Evolutionary conservation across 2,888 invertebrate genomes (phyloP), one percentile per base, ranked within the genome.

Genomic region (Coelopa pilipes): DNA sequence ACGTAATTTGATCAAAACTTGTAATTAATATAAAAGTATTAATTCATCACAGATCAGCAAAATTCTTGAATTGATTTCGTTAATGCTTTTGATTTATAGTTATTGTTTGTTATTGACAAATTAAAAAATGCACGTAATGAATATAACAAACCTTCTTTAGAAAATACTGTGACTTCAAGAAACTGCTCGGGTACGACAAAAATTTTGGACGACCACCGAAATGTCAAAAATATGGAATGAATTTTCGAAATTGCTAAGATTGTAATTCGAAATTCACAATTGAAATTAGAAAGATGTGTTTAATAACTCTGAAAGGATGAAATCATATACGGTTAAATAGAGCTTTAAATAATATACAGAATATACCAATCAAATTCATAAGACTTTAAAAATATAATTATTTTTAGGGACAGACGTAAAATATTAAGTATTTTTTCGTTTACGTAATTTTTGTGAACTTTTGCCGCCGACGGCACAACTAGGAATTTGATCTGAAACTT

Each of bases 1-100:
- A 79, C 78, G 78, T 79, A 79, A 79, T 66, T 47, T 63, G 34
- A 34, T 7, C 2, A 7, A 34, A 34, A 34, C 17, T 63, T 17
- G 46, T 4, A 63, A 17, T 59, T 3, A 59, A 72, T 15, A 9
- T 53, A 13, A 53, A 53, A 5, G 53, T 53, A 7, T 53, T 53
- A 15, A 9, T 34, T 34, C 7, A 34, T 34, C 34, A 4, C 34
- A 7, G 34, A 4, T 34, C 7, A 4, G 34, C 7, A 4, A 34
- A 34, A 2, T 34, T 4, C 2, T 17, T 57, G 19, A 17, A 57
- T 21, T 1, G 5, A 57, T 57, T 19, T 13, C 57, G 57, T 11
- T 19, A 1, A 7, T 17, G 10, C 17, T 19, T 4, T 19, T 19
- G 11, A 34, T 4, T 7, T 34, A 34, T 34, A 57, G 21, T 4